Percentiles rank a stretch among this genome's conserved stretches.
Evolutionary conservation across 37 sponge, comb jelly and placozoan genomes (phyloP).

Genomic region (Corticium candelabrum): DNA sequence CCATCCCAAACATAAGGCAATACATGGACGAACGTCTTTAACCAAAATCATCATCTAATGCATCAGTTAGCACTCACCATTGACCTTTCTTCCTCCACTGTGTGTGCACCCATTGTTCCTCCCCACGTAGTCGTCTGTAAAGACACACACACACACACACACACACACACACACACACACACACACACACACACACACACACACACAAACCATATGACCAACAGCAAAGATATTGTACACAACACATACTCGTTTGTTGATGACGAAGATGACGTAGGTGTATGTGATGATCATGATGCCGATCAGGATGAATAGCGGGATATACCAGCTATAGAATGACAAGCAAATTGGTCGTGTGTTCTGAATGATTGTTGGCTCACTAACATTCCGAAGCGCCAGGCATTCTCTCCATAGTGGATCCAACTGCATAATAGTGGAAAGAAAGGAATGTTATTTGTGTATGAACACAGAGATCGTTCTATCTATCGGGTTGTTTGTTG

Average conservation of each 20-base stretch:
- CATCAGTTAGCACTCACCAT: too few relatives aligned
- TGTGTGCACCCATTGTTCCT: background rate
- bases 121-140: background rate
- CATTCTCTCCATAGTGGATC: background rate
- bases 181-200: background rate
- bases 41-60: too few relatives aligned
- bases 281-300: slow-evolving; percentile 2
- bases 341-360: too few relatives aligned
- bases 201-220: too few relatives aligned
- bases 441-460: too few relatives aligned
- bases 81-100: background rate
- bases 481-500: too few relatives aligned
- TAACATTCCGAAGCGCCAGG: slow-evolving; percentile 1
- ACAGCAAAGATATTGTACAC: background rate
- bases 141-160: too few relatives aligned
- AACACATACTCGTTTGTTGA: slow-evolving; percentile 2
- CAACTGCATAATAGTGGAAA: too few relatives aligned
- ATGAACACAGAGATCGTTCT: too few relatives aligned
- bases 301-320: slow-evolving; percentile 2
- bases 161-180: background rate
- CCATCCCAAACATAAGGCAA: too few relatives aligned
- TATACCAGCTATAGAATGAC: slow-evolving; percentile 18
- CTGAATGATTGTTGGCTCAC: too few relatives aligned
- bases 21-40: too few relatives aligned
- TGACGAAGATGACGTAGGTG: slow-evolving; percentile 8